These are phyloP conservation scores for Parascotia fuliginaria DNA, from an alignment of 2,888 invertebrate species.

Conservation along the genomic window DNA sequence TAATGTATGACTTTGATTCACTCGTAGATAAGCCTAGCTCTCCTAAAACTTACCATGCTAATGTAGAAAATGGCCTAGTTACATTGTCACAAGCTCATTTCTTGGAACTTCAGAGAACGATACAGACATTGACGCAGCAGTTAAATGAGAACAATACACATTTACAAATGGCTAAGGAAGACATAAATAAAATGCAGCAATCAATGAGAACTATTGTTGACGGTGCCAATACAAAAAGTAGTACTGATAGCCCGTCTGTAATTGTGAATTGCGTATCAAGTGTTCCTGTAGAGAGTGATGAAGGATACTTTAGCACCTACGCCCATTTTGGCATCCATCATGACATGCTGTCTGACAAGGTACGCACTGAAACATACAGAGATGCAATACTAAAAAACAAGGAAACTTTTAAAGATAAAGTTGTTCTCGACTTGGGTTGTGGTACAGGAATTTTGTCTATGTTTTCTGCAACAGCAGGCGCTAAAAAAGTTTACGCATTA, in stretches of 20 bases:
- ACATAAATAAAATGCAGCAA: constrained; percentile 86
- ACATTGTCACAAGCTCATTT: constrained; percentile 87
- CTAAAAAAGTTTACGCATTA: constrained; percentile 94
- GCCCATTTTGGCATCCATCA: constrained; percentile 97
- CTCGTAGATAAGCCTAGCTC: constrained; percentile 66
- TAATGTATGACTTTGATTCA: constrained; percentile 91
- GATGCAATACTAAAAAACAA: constrained; percentile 92
- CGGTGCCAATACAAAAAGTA: constrained; percentile 51
- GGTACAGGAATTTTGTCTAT: constrained; percentile 99
- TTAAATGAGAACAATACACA: constrained; percentile 86
- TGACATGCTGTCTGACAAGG: constrained; percentile 96
- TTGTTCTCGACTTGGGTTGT: constrained; percentile 98
- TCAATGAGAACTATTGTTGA: constrained; percentile 86
- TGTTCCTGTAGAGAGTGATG: constrained; percentile 88
- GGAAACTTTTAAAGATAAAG: constrained; percentile 89
- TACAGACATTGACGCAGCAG: constrained; percentile 84
- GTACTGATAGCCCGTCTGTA: constrained; percentile 39
- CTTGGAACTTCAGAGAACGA: constrained; percentile 85
- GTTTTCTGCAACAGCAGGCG: constrained; percentile 98
- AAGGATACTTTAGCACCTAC: constrained; percentile 93
- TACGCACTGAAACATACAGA: constrained; percentile 94
- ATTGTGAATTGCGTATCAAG: constrained; percentile 72
- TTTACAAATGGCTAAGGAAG: constrained; percentile 86
- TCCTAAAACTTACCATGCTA: constrained; percentile 83
- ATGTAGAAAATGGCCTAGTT: constrained; percentile 87